phyloP scores from a whole-genome alignment of 2,113 vertebrate genomes.

The Picathartes gymnocephalus region DNA sequence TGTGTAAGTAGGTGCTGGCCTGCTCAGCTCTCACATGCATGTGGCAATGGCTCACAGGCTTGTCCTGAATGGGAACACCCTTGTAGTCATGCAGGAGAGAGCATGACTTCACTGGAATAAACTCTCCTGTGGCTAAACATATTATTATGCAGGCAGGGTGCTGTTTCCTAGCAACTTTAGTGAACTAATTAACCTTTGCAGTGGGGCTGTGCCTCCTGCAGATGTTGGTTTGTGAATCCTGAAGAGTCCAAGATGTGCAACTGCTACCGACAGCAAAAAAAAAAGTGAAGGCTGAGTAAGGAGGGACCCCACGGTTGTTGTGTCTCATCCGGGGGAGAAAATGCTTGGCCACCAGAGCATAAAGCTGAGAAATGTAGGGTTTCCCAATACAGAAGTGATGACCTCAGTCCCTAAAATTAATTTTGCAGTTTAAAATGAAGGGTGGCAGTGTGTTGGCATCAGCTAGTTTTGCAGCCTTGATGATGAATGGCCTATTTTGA shows the following conservation, averaged over 20 bases:
- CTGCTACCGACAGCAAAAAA: neutral
- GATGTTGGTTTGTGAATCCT: neutral
- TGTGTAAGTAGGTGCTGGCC: neutral
- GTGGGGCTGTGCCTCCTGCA: neutral
- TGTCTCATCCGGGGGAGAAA: neutral
- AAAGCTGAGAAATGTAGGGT: neutral
- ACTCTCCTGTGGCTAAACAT: neutral
- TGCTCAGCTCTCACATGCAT: neutral
- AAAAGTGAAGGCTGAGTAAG: neutral
- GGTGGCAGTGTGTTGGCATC: neutral
- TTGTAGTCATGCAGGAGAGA: neutral
- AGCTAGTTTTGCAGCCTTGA: neutral
- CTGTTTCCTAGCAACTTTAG: slow-evolving; percentile 32
- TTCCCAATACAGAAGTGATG: neutral
- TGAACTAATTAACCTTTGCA: neutral
- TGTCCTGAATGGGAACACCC: neutral
- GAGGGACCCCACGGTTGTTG: neutral
- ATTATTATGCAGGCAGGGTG: neutral
- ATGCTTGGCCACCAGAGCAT: neutral
- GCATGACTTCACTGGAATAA: neutral
- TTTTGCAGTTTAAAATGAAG: neutral
- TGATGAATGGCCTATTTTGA: neutral
- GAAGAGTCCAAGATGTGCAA: neutral
- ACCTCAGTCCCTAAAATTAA: neutral
- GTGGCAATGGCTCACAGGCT: neutral